Percentiles rank a stretch among this genome's conserved stretches.
phyloP scores from a whole-genome alignment of 2,113 vertebrate genomes.

The Hyperopisus bebe region DNA sequence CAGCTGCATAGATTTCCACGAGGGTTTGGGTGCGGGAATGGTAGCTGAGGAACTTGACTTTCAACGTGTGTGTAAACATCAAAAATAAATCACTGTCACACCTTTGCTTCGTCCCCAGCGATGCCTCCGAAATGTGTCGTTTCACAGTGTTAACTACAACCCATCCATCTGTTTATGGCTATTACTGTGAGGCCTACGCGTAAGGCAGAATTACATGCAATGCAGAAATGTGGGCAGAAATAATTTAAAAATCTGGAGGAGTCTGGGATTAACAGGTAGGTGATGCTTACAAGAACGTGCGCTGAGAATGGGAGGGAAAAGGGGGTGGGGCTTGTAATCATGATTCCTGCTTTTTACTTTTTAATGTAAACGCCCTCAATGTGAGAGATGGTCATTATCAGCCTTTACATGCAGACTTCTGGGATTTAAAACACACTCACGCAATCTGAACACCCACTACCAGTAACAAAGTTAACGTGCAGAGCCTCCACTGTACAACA shows the following conservation, averaged over 20 bases:
- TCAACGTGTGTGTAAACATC: background rate
- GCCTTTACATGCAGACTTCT: constrained; percentile 21
- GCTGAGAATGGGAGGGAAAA: background rate
- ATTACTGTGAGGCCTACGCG: constrained; percentile 15
- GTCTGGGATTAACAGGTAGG: constrained; percentile 3
- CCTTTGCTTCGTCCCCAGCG: constrained; percentile 13
- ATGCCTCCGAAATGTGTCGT: constrained; percentile 16
- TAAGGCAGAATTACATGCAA: constrained; percentile 12
- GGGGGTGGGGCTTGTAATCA: background rate
- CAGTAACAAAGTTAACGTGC: constrained; percentile 2
- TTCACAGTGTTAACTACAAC: constrained; percentile 23
- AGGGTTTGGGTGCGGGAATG: background rate
- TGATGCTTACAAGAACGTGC: background rate
- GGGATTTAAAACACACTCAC: constrained; percentile 9
- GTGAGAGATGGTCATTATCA: constrained; percentile 31
- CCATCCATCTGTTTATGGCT: constrained; percentile 14
- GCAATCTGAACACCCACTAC: constrained; percentile 10
- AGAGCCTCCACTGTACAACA: background rate
- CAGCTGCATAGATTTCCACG: constrained; percentile 52
- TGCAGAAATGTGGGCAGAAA: background rate
- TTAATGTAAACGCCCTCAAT: constrained; percentile 28
- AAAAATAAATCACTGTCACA: background rate
- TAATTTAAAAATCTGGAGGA: background rate
- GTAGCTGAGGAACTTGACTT: background rate
- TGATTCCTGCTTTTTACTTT: background rate